These are phyloP conservation scores for Carassius auratus DNA, from an alignment of 2,113 vertebrate genomes.

Conservation along the genomic window DNA sequence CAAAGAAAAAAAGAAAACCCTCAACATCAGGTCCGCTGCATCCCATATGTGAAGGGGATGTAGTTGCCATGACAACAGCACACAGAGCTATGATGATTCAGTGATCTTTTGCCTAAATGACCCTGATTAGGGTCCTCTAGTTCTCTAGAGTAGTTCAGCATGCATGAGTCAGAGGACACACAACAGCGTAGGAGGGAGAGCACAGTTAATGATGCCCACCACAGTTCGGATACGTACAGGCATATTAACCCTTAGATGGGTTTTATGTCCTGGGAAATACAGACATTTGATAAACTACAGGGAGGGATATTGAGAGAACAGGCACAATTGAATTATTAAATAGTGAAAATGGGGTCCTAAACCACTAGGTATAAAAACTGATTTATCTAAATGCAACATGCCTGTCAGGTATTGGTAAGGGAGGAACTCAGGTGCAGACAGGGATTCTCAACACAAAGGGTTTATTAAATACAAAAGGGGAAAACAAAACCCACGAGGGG, in stretches of 20 bases:
- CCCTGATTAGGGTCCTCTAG: conserved; percentile 34
- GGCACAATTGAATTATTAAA: not conserved
- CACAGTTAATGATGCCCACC: not conserved
- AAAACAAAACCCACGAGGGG: no score
- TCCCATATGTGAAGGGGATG: conserved; percentile 18
- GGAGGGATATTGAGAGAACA: not conserved
- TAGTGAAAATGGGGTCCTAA: not conserved
- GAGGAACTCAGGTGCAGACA: no score
- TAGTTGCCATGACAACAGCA: conserved; percentile 31
- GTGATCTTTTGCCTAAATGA: conserved; percentile 36
- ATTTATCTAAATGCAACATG: no score
- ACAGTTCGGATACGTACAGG: not conserved
- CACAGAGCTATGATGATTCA: conserved; percentile 10
- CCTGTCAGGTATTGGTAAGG: no score
- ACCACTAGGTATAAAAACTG: not conserved
- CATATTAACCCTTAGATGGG: conserved; percentile 10
- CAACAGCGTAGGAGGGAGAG: conserved; percentile 19
- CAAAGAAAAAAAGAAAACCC: not conserved
- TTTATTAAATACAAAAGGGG: no score
- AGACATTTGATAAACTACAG: not conserved
- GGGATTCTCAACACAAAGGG: no score
- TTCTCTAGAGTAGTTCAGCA: conserved; percentile 1
- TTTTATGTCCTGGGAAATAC: not conserved
- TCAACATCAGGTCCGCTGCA: not conserved
- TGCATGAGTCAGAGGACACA: conserved; percentile 9